Evolutionary conservation across 2,888 invertebrate genomes (phyloP).

Genomic region (Athalia circularis): DNA sequence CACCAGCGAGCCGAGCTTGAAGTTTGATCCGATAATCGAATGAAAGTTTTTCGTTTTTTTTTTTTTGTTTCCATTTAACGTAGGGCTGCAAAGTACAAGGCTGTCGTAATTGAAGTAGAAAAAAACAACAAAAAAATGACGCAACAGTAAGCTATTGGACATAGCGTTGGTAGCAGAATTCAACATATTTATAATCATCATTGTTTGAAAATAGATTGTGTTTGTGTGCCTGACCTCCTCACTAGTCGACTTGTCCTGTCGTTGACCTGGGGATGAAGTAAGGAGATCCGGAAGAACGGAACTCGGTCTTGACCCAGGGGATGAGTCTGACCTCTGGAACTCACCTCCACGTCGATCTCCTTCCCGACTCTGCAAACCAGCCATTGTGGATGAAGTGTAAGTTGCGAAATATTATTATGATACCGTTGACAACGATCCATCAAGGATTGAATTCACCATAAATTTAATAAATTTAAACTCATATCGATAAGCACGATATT

Average conservation of each 20-base stretch:
- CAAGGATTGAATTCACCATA: conserved; percentile 29
- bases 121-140: conserved; percentile 46
- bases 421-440: conserved; percentile 19
- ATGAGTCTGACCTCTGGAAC: conserved; percentile 75
- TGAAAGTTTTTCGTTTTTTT: too few relatives aligned
- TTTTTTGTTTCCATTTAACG: too few relatives aligned
- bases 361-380: conserved; percentile 69
- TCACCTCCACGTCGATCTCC: conserved; percentile 75
- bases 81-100: too few relatives aligned
- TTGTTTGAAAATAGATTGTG: conserved; percentile 47
- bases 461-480: neutral
- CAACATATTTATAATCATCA: conserved; percentile 16
- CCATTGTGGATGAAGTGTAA: conserved; percentile 43
- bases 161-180: conserved; percentile 28
- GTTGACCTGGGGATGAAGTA: conserved; percentile 90
- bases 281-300: conserved; percentile 96
- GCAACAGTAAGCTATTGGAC: conserved; percentile 43
- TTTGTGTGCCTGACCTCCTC: conserved; percentile 87
- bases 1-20: too few relatives aligned
- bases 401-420: conserved; percentile 32
- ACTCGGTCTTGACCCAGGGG: conserved; percentile 85
- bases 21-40: too few relatives aligned
- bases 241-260: conserved; percentile 94
- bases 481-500: neutral
- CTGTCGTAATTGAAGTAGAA: conserved; percentile 57